These are phyloP conservation scores for Charanyca ferruginea DNA, from an alignment of 2,888 invertebrate species.

Conservation along the genomic window DNA sequence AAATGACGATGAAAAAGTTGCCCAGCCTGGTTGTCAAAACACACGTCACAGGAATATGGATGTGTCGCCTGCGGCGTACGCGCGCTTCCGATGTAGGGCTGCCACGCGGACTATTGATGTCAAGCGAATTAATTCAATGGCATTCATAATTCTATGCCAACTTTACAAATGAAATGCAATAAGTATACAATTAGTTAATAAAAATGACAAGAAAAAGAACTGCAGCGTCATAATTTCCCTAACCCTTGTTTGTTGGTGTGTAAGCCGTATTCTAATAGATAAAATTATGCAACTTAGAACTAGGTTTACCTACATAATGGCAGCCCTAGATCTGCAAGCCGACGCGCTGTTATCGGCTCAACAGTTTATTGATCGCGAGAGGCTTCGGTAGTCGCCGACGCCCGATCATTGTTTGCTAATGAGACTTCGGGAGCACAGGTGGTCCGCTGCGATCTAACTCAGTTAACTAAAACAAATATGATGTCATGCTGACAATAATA, in stretches of 20 bases:
- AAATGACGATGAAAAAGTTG: slow-evolving; percentile 78
- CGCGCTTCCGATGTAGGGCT: slow-evolving; percentile 68
- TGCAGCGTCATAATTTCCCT: slow-evolving; percentile 2
- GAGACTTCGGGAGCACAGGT: slow-evolving; percentile 79
- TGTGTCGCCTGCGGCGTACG: slow-evolving; percentile 82
- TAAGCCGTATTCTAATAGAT: slow-evolving; percentile 12
- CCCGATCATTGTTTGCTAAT: slow-evolving; percentile 89
- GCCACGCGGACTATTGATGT: slow-evolving; percentile 43
- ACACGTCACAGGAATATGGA: slow-evolving; percentile 89
- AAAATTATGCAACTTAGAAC: slow-evolving; percentile 17
- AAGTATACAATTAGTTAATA: not conserved
- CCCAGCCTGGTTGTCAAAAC: slow-evolving; percentile 84
- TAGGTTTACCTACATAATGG: slow-evolving; percentile 24
- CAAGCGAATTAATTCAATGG: slow-evolving; percentile 1
- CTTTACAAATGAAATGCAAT: not conserved
- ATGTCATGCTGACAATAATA: slow-evolving; percentile 76
- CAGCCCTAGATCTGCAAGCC: slow-evolving; percentile 62
- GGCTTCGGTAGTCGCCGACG: slow-evolving; percentile 70
- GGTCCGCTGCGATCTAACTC: slow-evolving; percentile 72
- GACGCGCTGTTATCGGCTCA: slow-evolving; percentile 70
- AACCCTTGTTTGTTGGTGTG: slow-evolving; percentile 27
- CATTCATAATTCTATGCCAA: not conserved
- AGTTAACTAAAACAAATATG: slow-evolving; percentile 80
- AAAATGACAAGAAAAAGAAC: not conserved
- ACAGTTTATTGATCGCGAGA: slow-evolving; percentile 80